Base-by-base conservation (phyloP, 2,888 invertebrate species). In the Syrphus vitripennis region DNA sequence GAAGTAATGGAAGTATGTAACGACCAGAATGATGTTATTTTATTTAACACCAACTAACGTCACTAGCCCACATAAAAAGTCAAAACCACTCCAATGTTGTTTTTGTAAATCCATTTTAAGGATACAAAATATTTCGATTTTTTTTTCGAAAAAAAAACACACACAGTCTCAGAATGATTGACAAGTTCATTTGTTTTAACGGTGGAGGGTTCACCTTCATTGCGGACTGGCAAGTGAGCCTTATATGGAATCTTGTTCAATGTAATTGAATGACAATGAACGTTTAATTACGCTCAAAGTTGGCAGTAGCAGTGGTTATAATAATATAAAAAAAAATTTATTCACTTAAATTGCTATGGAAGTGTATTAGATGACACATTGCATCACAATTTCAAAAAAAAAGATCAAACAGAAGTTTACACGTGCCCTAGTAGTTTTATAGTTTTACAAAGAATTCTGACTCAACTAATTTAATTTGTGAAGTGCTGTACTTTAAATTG, bases 221-320 rank as follows among this genome's bases (percentile, higher is more conserved):
- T 76, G n/a, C n/a, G 76, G 81, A 77, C 84, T 84, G 84, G 67
- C 65, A 72, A 69, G 50, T 19, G 14, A 24, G 31, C 84, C 84
- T 55, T 72, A 61, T 72, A 84, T 48, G 84, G 84, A 71, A 84
- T 84, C 81, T 76, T 77, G 84, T 81, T 81, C 34, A 59, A 48
- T 78, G 77, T 77, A 76, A 72, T 72, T 81, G 71, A 77, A 84
- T 77, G 84, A 84, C 84, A 84, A 84, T 84, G 84, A 81, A 84
- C 84, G 81, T 84, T 84, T 81, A 84, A 84, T 84, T 81, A 67
- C 71, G 65, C 21, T 67, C 71, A 72, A 67, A 72, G 71, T 76
- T 77, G 81, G 21, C 45, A 75, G 59, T 67, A 31, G 67, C 24
- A 50, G 48, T 50, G 37, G 7, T 59, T 21, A 34, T 14, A 37